These are phyloP conservation scores for Oligia fasciuncula DNA, from an alignment of 2,888 invertebrate genomes.

Conservation along the genomic window DNA sequence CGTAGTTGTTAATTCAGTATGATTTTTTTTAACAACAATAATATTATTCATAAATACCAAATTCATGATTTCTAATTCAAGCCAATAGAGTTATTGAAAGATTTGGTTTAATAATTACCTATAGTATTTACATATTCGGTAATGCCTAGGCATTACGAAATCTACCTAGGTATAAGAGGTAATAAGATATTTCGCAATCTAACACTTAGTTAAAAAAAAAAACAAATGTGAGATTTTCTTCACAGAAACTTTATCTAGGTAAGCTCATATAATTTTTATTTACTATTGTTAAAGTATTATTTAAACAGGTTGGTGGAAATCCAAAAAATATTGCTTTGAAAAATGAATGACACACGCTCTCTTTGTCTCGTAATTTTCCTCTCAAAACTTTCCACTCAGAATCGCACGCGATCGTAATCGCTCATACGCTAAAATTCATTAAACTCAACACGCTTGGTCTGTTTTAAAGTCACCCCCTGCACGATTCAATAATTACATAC, in stretches of 20 bases:
- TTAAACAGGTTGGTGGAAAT: neutral
- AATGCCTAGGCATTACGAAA: neutral
- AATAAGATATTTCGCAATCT: neutral
- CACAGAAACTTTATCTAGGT: neutral
- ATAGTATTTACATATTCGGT: neutral
- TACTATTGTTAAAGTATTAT: neutral
- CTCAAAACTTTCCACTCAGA: conserved; percentile 68
- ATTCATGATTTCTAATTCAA: neutral
- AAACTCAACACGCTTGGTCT: conserved; percentile 84
- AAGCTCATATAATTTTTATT: neutral
- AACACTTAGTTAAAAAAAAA: neutral
- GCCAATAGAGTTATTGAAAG: neutral
- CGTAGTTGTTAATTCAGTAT: neutral
- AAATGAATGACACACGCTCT: conserved; percentile 40
- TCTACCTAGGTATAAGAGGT: neutral
- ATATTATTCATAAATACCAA: neutral
- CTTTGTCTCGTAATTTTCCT: conserved; percentile 67
- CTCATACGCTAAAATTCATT: conserved; percentile 85
- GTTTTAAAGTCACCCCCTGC: conserved; percentile 78
- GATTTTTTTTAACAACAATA: neutral
- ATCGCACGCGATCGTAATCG: conserved; percentile 75
- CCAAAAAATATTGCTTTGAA: neutral
- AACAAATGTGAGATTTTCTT: neutral
- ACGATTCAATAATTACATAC: conserved; percentile 88
- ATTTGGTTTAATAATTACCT: neutral